Conservation (phyloP, 1,140 invertebrate genomes). For the Listronotus oregonensis region DNA sequence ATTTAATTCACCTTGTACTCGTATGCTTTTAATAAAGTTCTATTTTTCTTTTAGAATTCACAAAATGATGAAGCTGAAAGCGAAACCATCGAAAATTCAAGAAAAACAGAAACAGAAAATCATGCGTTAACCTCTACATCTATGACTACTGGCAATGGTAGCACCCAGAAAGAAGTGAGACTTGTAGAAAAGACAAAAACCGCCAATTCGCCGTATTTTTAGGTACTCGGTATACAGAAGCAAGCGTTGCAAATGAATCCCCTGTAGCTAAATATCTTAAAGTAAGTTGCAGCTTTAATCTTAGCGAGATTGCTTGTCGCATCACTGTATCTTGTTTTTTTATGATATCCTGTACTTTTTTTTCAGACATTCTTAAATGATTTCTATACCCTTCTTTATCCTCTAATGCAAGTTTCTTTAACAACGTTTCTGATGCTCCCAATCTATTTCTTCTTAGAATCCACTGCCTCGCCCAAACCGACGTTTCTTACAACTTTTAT, state of each 20-base stretch:
- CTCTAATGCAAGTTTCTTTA: constrained; percentile 40
- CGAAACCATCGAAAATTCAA: constrained; percentile 27
- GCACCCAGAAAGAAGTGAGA: constrained; percentile 26
- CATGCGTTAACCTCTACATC: constrained; percentile 37
- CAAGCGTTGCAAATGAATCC: too few species aligned
- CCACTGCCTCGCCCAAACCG: too few species aligned
- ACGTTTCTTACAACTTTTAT: too few species aligned
- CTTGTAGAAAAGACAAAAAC: constrained; percentile 34
- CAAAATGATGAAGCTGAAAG: constrained; percentile 32
- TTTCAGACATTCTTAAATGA: constrained; percentile 42
- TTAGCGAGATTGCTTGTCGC: too few species aligned
- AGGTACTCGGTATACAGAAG: constrained; percentile 34
- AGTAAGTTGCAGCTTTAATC: too few species aligned
- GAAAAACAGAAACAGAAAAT: constrained; percentile 32
- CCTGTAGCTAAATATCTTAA: too few species aligned
- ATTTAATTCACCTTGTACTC: constrained; percentile 35
- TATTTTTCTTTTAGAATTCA: constrained; percentile 35
- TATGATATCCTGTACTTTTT: constrained; percentile 42
- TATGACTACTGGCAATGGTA: constrained; percentile 29
- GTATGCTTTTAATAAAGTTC: constrained; percentile 17
- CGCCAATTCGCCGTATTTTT: constrained; percentile 42
- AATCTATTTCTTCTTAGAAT: constrained; percentile 41
- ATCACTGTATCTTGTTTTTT: too few species aligned
- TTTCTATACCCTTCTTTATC: constrained; percentile 40
- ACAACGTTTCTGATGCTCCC: constrained; percentile 36